Base-by-base conservation (phyloP, 2,888 invertebrate species). In the Xestia c-nigrum region DNA sequence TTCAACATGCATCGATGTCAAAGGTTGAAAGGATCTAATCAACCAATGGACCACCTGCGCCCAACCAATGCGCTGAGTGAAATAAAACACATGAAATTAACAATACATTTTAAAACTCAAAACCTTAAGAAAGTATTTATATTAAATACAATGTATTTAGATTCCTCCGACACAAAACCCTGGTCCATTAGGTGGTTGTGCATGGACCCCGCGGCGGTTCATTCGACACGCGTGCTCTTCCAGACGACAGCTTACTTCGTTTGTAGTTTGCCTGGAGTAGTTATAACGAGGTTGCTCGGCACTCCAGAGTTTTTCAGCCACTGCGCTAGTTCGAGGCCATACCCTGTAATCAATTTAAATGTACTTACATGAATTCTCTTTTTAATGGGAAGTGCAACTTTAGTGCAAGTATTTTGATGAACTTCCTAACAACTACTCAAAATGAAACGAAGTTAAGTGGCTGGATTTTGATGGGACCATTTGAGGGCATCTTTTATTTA, bases 101-200 rank as follows among this genome's bases (percentile, higher is more conserved):
- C 19, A 61, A 9, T 38, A 76, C 38, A 31, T 24, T 65, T 81
- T 40, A 24, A 68, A 64, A 64, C 40, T 64, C 9, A 68, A 68
- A 79, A 46, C 61, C 46, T 14, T 66, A 74, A 40, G 31, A 81
- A 76, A 70, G 55, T 81, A 76, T 74, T n/a, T 66, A 77, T 14
- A 24, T 19, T 19, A 21, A 40, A 57, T 50, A 0, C 70, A 43
- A 69, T 52, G 61, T 38, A 61, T 70, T 78, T 71, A 83, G 38
- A 47, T 69, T 75, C 55, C 80, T 38, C 83, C 80, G 57, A 83
- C 61, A 21, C 87, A 88, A 90, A 96, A 98, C 47, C 98, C 97
- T 0, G 98, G 97, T 0, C 98, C 98, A 89, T 97, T 97, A 2
- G 97, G 97, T 0, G 98, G 98, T 89, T 98, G 97, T 0, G 98